phyloP scores from a whole-genome alignment of 2,113 vertebrate genomes.

The Istiophorus platypterus region DNA sequence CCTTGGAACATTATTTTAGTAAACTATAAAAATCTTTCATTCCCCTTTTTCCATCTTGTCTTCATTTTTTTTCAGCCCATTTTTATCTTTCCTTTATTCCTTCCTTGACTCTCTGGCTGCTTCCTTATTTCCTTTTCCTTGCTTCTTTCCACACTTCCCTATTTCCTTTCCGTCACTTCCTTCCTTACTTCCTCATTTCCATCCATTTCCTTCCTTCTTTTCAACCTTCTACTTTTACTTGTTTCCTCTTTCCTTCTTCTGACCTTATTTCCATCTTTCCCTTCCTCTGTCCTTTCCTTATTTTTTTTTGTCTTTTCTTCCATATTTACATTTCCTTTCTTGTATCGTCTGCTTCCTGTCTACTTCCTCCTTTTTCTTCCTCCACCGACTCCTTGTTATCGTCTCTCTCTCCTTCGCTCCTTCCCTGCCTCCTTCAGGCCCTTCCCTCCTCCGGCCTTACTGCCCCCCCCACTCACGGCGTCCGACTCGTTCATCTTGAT shows the following conservation, averaged over 20 bases:
- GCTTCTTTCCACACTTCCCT: background rate
- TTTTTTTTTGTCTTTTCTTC: too few relatives aligned
- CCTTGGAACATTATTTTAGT: background rate
- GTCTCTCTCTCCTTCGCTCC: background rate
- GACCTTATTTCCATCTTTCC: fast-evolving
- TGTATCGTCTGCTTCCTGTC: background rate
- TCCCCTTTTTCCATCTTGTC: background rate
- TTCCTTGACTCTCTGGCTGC: too few relatives aligned
- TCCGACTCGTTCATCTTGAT: conserved; percentile 99
- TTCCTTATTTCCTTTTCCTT: too few relatives aligned
- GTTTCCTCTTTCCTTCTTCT: background rate
- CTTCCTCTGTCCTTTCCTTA: background rate
- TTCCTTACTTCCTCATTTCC: background rate
- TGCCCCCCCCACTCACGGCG: conserved; percentile 89
- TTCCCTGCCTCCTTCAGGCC: background rate
- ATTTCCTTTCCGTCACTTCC: background rate
- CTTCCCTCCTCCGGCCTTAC: conserved; percentile 44
- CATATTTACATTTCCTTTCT: background rate
- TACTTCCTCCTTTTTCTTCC: background rate
- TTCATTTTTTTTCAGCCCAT: background rate
- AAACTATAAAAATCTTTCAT: background rate
- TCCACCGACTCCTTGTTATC: background rate
- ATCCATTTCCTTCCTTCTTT: background rate
- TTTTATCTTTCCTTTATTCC: background rate
- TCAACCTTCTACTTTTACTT: too few relatives aligned